A percentile compares a stretch with the other conserved stretches of the same genome.
phyloP scores from a whole-genome alignment of 2,888 invertebrate species.

The Plutella xylostella region DNA sequence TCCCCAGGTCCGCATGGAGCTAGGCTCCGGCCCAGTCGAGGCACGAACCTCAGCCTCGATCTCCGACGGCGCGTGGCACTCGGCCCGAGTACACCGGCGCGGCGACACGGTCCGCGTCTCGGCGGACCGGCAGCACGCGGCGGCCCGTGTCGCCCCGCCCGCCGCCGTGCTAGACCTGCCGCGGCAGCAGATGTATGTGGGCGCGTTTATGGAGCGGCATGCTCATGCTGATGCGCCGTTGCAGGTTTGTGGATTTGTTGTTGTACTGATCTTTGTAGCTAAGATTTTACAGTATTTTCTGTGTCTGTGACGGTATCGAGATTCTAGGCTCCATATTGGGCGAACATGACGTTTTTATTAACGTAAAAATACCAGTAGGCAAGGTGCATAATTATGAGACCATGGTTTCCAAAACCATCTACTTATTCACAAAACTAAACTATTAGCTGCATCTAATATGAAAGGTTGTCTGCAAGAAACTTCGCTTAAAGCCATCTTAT shows the following conservation, averaged over 20 bases:
- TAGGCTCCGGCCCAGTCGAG: conserved; percentile 91
- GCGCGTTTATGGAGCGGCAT: conserved; percentile 84
- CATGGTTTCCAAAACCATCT: too few species aligned
- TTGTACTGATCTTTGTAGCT: too few species aligned
- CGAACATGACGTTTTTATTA: too few species aligned
- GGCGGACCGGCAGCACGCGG: conserved; percentile 85
- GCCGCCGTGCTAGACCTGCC: conserved; percentile 86
- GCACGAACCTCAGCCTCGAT: conserved; percentile 74
- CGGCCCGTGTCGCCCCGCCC: conserved; percentile 75
- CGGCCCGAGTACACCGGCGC: conserved; percentile 83
- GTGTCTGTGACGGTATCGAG: too few species aligned
- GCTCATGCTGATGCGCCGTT: conserved; percentile 74
- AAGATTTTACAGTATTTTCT: too few species aligned
- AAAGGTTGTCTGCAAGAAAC: too few species aligned
- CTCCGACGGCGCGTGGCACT: conserved; percentile 75
- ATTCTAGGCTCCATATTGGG: too few species aligned
- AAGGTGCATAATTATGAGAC: too few species aligned
- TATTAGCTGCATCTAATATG: too few species aligned
- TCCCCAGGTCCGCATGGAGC: conserved; percentile 90
- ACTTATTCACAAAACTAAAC: too few species aligned
- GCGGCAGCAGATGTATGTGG: conserved; percentile 87
- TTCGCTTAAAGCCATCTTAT: too few species aligned
- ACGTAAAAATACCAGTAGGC: too few species aligned
- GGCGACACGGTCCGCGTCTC: conserved; percentile 82
- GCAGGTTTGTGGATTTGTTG: conserved; percentile 30